phyloP scores from a whole-genome alignment of 2,797 vertebrate species.

The Ammospiza maritima region DNA sequence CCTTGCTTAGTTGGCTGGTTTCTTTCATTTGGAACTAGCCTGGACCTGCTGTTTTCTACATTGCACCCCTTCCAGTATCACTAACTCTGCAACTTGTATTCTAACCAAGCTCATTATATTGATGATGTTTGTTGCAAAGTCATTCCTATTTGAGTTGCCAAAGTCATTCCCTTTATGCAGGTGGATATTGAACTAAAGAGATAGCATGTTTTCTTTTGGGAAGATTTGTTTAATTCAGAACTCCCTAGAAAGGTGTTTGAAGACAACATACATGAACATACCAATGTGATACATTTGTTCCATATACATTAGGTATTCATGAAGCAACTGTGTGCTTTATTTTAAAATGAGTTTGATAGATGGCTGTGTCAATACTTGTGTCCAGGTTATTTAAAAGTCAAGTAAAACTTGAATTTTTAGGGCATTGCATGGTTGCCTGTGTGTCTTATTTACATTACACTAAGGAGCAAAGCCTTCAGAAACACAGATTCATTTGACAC shows the following conservation, averaged over 20 bases:
- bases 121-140: background rate
- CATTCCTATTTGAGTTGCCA: constrained; percentile 7
- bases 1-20: background rate
- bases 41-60: background rate
- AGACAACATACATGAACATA: background rate
- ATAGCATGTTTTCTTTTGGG: background rate
- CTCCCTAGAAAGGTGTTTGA: constrained; percentile 9
- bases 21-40: background rate
- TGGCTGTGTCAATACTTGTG: constrained; percentile 32
- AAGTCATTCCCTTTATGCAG: background rate
- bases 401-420: constrained; percentile 64
- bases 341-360: constrained; percentile 29
- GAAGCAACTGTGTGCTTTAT: constrained; percentile 42
- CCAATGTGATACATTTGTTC: background rate
- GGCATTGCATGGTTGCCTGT: background rate
- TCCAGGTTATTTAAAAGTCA: constrained; percentile 57
- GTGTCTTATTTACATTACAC: constrained; percentile 34
- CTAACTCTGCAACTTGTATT: background rate
- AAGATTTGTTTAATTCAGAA: background rate
- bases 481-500: constrained; percentile 7
- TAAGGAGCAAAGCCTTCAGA: constrained; percentile 1
- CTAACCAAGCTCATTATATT: background rate
- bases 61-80: background rate
- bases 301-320: constrained; percentile 24
- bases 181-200: background rate